phyloP scores from a whole-genome alignment of 2,888 invertebrate genomes.

The Trisateles emortualis region DNA sequence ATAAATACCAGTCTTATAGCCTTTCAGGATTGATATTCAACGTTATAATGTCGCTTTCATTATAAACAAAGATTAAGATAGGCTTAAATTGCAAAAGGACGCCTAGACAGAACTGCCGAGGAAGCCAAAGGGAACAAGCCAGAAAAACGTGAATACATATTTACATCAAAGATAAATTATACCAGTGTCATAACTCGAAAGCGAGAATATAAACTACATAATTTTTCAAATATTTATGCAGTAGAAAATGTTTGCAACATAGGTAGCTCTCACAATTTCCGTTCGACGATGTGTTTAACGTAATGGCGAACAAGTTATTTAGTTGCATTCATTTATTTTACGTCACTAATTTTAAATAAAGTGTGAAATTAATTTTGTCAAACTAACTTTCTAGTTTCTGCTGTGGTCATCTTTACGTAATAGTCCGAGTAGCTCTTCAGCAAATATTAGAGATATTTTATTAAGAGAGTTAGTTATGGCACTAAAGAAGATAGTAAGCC shows the following conservation, averaged over 20 bases:
- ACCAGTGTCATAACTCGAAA: conserved; percentile 3
- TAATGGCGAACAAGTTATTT: conserved; percentile 8
- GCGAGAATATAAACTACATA: background rate
- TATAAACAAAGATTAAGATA: too few relatives aligned
- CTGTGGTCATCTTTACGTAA: conserved; percentile 29
- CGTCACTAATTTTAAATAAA: conserved; percentile 1
- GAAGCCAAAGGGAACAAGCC: too few relatives aligned
- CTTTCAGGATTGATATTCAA: too few relatives aligned
- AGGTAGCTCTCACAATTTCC: conserved; percentile 53
- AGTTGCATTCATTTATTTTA: background rate
- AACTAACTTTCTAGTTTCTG: conserved; percentile 33
- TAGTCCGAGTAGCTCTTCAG: background rate
- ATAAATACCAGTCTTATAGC: too few relatives aligned
- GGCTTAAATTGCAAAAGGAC: too few relatives aligned
- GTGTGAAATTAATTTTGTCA: conserved; percentile 27
- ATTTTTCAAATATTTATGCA: conserved; percentile 26
- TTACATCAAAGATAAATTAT: conserved; percentile 9
- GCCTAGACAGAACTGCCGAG: too few relatives aligned
- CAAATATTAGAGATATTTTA: background rate
- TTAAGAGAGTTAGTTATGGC: too few relatives aligned
- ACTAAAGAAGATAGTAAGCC: too few relatives aligned
- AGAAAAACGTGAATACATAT: too few relatives aligned
- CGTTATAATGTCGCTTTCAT: too few relatives aligned
- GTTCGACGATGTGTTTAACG: conserved; percentile 28
- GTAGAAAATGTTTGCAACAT: conserved; percentile 46